Evolutionary conservation across 92 coral and sea anemone species (phyloP).

Genomic region (Palythoa grandis): DNA sequence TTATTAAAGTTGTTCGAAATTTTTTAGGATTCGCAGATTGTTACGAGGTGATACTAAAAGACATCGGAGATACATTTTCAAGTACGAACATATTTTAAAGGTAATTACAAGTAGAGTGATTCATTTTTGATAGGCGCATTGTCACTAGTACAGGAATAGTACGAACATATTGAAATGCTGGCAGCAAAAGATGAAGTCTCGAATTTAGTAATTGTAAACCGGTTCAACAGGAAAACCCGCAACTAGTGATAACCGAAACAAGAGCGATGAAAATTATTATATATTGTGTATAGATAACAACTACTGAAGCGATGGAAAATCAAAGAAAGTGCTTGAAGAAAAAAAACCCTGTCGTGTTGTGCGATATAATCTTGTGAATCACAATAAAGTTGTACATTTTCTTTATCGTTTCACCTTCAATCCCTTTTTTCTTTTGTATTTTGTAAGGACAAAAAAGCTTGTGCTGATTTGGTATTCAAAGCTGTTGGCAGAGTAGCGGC

Average conservation of each 20-base stretch:
- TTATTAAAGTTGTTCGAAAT: neutral
- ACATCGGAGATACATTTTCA: neutral
- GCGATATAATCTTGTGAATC: too few relatives aligned
- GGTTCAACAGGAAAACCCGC: neutral
- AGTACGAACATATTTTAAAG: neutral
- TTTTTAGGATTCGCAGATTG: neutral
- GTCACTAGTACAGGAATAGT: neutral
- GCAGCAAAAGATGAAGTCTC: neutral
- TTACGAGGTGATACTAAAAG: neutral
- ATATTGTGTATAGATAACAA: neutral
- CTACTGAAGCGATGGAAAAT: neutral
- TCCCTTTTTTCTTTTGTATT: neutral
- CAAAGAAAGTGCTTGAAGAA: neutral
- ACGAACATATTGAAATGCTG: neutral
- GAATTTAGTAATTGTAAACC: neutral
- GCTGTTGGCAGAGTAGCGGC: slow-evolving; percentile 23
- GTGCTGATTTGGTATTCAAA: slow-evolving; percentile 9
- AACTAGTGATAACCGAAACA: neutral
- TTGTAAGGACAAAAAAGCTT: neutral
- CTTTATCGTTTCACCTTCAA: neutral
- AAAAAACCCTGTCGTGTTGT: too few relatives aligned
- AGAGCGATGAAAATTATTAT: neutral
- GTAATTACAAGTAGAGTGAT: neutral
- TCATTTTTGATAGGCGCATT: neutral
- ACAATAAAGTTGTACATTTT: too few relatives aligned